Evolutionary conservation across 2,113 vertebrate genomes (phyloP), one percentile per base, ranked within the genome.

Genomic region (Peucedramus taeniatus): DNA sequence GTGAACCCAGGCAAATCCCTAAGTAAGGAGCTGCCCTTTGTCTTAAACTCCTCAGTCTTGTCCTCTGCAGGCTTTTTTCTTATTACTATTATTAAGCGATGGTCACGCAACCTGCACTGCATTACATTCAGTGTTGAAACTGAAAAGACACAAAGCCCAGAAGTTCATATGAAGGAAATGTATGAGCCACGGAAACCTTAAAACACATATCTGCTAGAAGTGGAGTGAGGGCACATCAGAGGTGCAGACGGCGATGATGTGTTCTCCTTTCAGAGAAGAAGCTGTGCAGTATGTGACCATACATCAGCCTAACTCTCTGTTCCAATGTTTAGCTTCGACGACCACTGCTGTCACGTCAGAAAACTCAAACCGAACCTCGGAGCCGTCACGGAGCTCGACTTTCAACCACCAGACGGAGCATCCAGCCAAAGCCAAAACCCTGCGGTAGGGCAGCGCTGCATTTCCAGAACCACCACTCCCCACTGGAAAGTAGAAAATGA

Each of bases 341-440:
- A 64, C 99, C 99, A 16, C 98, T 99, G 65, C 98, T 99, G 91
- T 99, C 99, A 47, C 99, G 99, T 13, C 99, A 99, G 51, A 99
- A 99, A 96, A 98, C 98, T 11, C 98, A 98, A 18, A 99, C 97
- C 0, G 99, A 99, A 69, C 96, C 98, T 12, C 98, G 98, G 4
- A 98, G 99, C 75, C 98, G 98, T 9, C 98, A 98, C 0, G 99
- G 98, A 65, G 99, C 99, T 27, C 98, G 99, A 17, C 98, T 99
- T 18, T 99, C 99, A 2, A 99, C 99, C 27, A 99, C 99, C 0
- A 98, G 99, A 19, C 97, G 99, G 83, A 99, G 99, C 98, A 99
- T 99, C 97, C 99, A 99, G 97, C 99, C 99, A 30, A 99, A 99
- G 94, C 98, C 98, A 37, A 99, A 99, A 94, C 98, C 98, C 11